Conservation (phyloP, 30 jellyfish, hydroid and myxozoan species). For the Hydra vulgaris region DNA sequence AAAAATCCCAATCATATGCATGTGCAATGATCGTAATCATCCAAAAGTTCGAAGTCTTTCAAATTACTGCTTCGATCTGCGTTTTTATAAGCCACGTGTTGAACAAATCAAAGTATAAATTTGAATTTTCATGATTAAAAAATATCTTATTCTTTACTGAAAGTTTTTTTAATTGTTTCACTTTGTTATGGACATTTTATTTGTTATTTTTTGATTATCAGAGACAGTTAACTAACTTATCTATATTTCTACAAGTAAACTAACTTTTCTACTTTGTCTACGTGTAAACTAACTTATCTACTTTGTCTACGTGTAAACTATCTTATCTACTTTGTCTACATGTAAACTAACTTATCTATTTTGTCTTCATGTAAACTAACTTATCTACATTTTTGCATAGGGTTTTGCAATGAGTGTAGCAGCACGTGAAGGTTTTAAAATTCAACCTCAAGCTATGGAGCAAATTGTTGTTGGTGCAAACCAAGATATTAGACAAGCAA, state of each 20-base stretch:
- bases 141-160: too few relatives aligned
- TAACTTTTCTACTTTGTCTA: too few relatives aligned
- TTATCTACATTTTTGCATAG: slow-evolving; percentile 7
- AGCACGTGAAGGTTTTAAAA: slow-evolving; percentile 55
- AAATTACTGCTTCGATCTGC: slow-evolving; percentile 84
- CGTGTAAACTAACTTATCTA: too few relatives aligned
- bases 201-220: too few relatives aligned
- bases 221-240: too few relatives aligned
- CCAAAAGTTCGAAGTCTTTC: slow-evolving; percentile 90
- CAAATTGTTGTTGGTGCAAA: slow-evolving; percentile 87
- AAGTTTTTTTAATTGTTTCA: too few relatives aligned
- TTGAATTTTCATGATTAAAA: not conserved
- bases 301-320: too few relatives aligned
- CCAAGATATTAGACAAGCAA: slow-evolving; percentile 89
- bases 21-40: slow-evolving; percentile 94
- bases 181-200: too few relatives aligned
- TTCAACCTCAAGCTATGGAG: slow-evolving; percentile 90
- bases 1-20: slow-evolving; percentile 84
- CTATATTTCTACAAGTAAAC: too few relatives aligned
- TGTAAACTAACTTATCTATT: too few relatives aligned
- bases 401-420: slow-evolving; percentile 63
- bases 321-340: too few relatives aligned
- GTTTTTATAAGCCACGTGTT: slow-evolving; percentile 83
- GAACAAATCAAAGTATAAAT: slow-evolving; percentile 76
- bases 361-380: too few relatives aligned